These are phyloP conservation scores for Scaptomyza cyrtandrae DNA, from an alignment of 2,888 invertebrate genomes.

Conservation along the genomic window DNA sequence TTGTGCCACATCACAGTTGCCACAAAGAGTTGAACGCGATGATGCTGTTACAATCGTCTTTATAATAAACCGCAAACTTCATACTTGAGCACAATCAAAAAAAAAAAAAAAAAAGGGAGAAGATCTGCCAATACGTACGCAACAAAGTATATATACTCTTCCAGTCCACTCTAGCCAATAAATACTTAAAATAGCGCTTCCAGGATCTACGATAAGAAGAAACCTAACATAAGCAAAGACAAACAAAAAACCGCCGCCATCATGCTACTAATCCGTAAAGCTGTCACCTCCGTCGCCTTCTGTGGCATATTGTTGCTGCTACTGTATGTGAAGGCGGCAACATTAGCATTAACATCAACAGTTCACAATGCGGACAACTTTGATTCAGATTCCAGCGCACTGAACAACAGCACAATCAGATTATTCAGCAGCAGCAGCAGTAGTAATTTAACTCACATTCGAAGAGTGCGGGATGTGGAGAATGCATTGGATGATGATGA, in stretches of 20 bases:
- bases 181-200: slow-evolving; percentile 49
- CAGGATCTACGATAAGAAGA: slow-evolving; percentile 14
- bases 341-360: slow-evolving; percentile 47
- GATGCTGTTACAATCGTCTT: slow-evolving; percentile 46
- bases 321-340: slow-evolving; percentile 76
- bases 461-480: slow-evolving; percentile 38
- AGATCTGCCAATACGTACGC: slow-evolving; percentile 56
- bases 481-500: background rate
- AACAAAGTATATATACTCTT: slow-evolving; percentile 46
- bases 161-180: slow-evolving; percentile 39
- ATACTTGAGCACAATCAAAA: slow-evolving; percentile 28
- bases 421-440: background rate
- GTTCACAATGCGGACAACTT: slow-evolving; percentile 16
- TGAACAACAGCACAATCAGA: slow-evolving; percentile 25
- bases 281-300: slow-evolving; percentile 47
- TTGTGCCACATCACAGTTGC: slow-evolving; percentile 35
- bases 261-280: slow-evolving; percentile 55
- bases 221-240: background rate
- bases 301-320: slow-evolving; percentile 68
- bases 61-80: slow-evolving; percentile 24
- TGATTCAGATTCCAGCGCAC: slow-evolving; percentile 6
- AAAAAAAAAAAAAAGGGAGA: background rate
- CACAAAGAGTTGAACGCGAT: slow-evolving; percentile 48
- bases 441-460: slow-evolving; percentile 35
- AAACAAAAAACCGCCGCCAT: slow-evolving; percentile 12